Conservation (phyloP, 2,888 invertebrate species). For the Euplexia lucipara region DNA sequence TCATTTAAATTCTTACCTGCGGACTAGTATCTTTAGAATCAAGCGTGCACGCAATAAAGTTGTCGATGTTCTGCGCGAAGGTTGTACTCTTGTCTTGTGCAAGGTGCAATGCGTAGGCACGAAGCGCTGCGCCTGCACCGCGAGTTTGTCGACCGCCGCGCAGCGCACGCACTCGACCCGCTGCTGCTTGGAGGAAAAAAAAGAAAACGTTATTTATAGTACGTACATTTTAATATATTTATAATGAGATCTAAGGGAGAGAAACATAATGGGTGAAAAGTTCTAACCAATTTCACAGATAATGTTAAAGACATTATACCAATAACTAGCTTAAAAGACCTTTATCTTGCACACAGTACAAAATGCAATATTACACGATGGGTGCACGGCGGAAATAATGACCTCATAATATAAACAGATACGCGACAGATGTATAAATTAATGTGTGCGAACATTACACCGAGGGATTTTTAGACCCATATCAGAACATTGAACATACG, state of each 20-base stretch:
- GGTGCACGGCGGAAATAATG: conserved; percentile 48
- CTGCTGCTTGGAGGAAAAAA: conserved; percentile 89
- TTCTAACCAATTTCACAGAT: too few relatives aligned
- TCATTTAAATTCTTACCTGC: conserved; percentile 85
- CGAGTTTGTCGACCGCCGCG: conserved; percentile 88
- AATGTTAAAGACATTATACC: too few relatives aligned
- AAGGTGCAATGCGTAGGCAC: conserved; percentile 95
- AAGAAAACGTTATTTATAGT: not conserved
- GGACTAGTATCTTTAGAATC: conserved; percentile 97
- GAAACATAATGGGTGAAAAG: too few relatives aligned
- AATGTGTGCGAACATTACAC: conserved; percentile 12
- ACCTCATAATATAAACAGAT: conserved; percentile 51
- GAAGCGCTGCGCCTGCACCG: conserved; percentile 93
- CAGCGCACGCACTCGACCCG: conserved; percentile 94
- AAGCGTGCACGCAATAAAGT: conserved; percentile 97
- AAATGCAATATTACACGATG: conserved; percentile 36
- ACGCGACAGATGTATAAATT: conserved; percentile 28
- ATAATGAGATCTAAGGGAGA: too few relatives aligned
- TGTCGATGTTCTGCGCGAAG: conserved; percentile 97
- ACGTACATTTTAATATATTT: too few relatives aligned
- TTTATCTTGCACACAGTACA: conserved; percentile 23
- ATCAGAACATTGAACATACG: conserved; percentile 10
- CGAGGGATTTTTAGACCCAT: conserved; percentile 16
- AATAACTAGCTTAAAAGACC: too few relatives aligned
- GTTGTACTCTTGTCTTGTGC: conserved; percentile 96